Evolutionary conservation across 2,888 invertebrate species (phyloP).

Genomic region (Metalampra italica): DNA sequence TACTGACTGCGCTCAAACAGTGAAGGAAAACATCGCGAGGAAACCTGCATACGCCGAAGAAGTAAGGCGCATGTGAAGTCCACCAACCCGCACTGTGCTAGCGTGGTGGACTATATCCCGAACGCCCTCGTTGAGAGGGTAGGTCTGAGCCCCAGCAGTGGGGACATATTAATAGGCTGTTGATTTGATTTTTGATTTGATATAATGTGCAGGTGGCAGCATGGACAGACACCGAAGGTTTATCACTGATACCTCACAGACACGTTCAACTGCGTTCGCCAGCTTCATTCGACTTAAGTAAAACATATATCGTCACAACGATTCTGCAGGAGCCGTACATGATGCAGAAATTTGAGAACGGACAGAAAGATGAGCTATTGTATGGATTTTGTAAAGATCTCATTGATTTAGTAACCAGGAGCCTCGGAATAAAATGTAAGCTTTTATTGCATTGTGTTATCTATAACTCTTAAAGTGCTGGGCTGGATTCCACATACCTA

Average conservation of each 20-base stretch:
- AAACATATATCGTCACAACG: conserved; percentile 92
- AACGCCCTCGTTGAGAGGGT: no score
- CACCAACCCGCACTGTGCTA: no score
- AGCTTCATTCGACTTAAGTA: conserved; percentile 86
- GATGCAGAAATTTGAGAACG: conserved; percentile 83
- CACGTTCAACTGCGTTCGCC: conserved; percentile 85
- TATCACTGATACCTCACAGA: conserved; percentile 86
- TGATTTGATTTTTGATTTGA: no score
- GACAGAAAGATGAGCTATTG: conserved; percentile 87
- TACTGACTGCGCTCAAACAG: no score
- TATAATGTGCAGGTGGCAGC: conserved; percentile 83
- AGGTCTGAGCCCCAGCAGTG: no score
- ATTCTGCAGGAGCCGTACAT: conserved; percentile 93
- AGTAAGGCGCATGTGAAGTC: no score
- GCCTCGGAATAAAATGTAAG: conserved; percentile 92
- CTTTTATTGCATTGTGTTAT: not conserved
- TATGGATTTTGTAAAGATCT: conserved; percentile 97
- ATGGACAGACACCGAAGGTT: conserved; percentile 90
- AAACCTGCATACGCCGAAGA: no score
- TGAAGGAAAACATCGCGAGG: no score
- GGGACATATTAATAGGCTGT: no score
- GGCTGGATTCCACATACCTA: no score
- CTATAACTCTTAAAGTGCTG: no score
- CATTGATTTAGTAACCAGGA: conserved; percentile 88
- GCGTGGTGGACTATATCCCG: no score